These are phyloP conservation scores for Ophonus ardosiacus DNA, from an alignment of 2,888 invertebrate genomes.

Conservation along the genomic window DNA sequence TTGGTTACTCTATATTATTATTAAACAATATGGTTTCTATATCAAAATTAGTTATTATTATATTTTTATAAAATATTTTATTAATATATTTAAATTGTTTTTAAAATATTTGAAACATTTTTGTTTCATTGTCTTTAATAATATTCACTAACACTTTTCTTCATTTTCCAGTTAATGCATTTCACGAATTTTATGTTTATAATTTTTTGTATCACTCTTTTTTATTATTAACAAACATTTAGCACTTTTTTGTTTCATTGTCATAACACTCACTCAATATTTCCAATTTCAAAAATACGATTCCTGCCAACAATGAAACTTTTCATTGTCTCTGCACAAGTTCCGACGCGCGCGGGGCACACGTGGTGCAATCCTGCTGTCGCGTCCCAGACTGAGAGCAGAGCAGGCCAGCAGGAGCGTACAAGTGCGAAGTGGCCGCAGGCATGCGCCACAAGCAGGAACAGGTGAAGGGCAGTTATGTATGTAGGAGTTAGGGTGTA, in stretches of 20 bases:
- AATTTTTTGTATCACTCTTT: neutral
- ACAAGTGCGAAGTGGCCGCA: neutral
- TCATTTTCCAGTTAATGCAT: neutral
- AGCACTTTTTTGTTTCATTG: too few species aligned
- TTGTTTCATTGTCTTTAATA: neutral
- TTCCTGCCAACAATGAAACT: neutral
- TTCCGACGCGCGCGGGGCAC: neutral
- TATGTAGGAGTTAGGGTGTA: neutral
- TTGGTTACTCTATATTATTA: too few species aligned
- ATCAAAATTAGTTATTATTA: too few species aligned
- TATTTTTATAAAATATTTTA: too few species aligned
- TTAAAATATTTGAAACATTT: too few species aligned
- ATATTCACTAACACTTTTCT: neutral
- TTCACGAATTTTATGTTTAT: neutral
- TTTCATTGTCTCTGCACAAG: neutral
- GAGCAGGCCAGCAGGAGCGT: neutral
- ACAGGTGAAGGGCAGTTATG: neutral
- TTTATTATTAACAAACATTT: too few species aligned
- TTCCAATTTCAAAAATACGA: too few species aligned
- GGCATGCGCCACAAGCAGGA: neutral
- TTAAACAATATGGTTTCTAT: too few species aligned
- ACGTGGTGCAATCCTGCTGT: slow-evolving; percentile 3
- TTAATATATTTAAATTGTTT: too few species aligned
- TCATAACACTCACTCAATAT: too few species aligned
- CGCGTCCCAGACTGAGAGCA: slow-evolving; percentile 17